Base-by-base conservation (phyloP, 2,113 vertebrate genomes). In the Morphnarchus princeps region DNA sequence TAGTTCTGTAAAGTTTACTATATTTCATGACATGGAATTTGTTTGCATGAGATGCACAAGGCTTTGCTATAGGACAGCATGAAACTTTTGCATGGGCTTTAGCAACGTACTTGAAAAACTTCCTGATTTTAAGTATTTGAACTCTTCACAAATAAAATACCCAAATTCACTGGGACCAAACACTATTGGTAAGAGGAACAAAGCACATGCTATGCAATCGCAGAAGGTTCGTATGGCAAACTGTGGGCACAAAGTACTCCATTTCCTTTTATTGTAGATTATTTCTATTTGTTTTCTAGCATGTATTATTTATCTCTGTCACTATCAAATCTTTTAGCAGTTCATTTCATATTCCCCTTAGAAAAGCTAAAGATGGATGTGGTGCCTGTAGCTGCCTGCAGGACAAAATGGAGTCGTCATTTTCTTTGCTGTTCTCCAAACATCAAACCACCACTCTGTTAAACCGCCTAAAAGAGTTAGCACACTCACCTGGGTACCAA, bases 401-500 rank as follows among this genome's bases (percentile, higher is more conserved):
- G 70, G 63, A 54, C 40, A 45, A 52, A 58, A 13, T 13, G 9
- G 29, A 70, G 18, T 20, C 38, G 4, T 9, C 3, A 6, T 19
- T 94, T 67, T 22, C 22, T 88, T 74, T 65, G 9, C 16, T 57
- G 2, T 29, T 76, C 24, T 91, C 26, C 49, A 79, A 9, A 47
- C 15, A 34, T 7, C 31, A 59, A 67, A 55, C 9, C 34, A 47
- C 13, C 3, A 9, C 10, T 13, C 20, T 62, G 40, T 52, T 12
- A 54, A 61, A 16, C 10, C 24, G 25, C 16, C 31, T 43, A 1
- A 13, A 18, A 24, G 34, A 40, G 21, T 36, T 25, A 36, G 10
- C 40, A 18, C 9, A 1, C 26, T 31, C 65, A 42, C 58, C 29
- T 54, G 58, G 13, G 17, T 11, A 19, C n/a, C 21, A 6, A 0